Conservation (phyloP, 2,113 vertebrate species). For the Pluvianellus socialis region DNA sequence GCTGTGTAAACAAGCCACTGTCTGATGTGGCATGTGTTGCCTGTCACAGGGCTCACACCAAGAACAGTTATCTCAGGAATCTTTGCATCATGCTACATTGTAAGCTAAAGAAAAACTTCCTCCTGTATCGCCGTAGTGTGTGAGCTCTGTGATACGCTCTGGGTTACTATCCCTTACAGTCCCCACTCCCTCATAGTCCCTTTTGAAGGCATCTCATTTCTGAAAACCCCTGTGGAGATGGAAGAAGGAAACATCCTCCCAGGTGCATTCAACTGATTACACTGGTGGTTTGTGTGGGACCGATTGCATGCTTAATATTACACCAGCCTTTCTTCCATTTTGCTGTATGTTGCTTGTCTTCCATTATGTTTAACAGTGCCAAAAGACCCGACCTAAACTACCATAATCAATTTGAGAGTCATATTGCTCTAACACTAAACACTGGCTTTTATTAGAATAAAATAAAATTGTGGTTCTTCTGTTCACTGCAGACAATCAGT, state of each 20-base stretch:
- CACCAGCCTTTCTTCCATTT: not conserved
- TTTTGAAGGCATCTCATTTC: not conserved
- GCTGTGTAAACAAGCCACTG: not conserved
- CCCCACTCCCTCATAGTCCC: rapidly evolving
- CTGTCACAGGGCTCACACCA: not conserved
- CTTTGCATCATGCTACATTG: not conserved
- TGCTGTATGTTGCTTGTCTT: not conserved
- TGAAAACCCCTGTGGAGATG: not conserved
- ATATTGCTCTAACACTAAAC: not conserved
- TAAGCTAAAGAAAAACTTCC: not conserved
- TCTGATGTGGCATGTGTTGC: rapidly evolving
- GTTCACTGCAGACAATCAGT: not conserved
- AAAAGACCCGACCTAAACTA: not conserved
- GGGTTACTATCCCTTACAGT: not conserved
- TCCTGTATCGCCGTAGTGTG: rapidly evolving
- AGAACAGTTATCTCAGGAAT: not conserved
- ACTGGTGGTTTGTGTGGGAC: not conserved
- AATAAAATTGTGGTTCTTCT: not conserved
- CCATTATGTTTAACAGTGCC: not conserved
- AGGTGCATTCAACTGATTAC: not conserved
- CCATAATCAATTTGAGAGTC: not conserved
- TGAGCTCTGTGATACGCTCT: not conserved
- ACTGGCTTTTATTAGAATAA: not conserved
- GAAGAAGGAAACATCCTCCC: not conserved
- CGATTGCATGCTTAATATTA: not conserved